Base-by-base conservation (phyloP, 2,797 vertebrate genomes). In the Taenioides sp. region DNA sequence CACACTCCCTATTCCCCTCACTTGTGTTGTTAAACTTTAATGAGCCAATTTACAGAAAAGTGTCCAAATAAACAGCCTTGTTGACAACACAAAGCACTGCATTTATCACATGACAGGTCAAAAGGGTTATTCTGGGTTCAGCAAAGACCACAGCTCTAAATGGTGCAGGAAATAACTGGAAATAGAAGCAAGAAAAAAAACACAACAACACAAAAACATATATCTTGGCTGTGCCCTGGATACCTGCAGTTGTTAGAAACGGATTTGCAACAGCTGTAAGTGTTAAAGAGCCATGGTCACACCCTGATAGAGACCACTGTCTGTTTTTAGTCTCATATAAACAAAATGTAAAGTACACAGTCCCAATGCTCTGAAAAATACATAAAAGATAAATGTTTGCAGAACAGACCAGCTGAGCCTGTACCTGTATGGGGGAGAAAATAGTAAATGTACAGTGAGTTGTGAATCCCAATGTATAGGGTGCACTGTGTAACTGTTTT, bases 31-130 rank as follows among this genome's bases (percentile, higher is more conserved):
- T 77, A 84, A 87, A 80, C 74, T 88, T 83, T 91, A 91, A 89
- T 88, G 84, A 90, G 74, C 67, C 80, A 77, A 78, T 86, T 71
- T 84, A 77, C 65, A 70, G 67, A 66, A 61, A 84, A 81, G 66
- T 68, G 78, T 81, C 81, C 82, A 81, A 88, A 88, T 82, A 87
- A 88, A 81, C n/a, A 79, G 71, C 69, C 76, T 64, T 77, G 82
- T 82, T 88, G 86, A 90, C 83, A 81, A 86, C 81, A 84, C 73
- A 85, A 85, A 89, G 84, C 74, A 78, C 81, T 78, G 69, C 78
- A 87, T 90, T 91, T 86, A 86, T 82, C 60, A 12, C 55, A 57
- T 64, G 11, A 54, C 75, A 74, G 61, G 67, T 79, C 71, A 54
- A 59, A 58, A 69, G 57, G 79, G 81, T 91, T 80, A 79, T 81